Conservation (phyloP, 2,113 vertebrate genomes). For the Muscicapa adusta region DNA sequence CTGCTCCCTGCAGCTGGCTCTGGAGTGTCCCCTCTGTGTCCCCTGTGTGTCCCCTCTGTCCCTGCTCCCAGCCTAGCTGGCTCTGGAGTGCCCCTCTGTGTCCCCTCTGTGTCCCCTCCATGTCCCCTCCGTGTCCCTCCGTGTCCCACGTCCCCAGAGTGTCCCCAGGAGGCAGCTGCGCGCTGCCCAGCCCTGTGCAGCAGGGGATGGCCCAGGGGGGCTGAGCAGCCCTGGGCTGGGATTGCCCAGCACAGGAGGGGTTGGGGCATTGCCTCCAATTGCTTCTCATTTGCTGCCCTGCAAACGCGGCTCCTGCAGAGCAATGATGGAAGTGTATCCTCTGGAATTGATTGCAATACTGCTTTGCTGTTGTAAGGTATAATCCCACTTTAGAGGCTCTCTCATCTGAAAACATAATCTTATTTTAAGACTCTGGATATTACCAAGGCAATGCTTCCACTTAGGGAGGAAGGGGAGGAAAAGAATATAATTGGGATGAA, state of each 20-base stretch:
- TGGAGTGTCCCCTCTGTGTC: too few relatives aligned
- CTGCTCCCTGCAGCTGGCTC: too few relatives aligned
- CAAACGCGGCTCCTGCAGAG: not conserved
- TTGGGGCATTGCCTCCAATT: not conserved
- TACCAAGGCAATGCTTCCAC: not conserved
- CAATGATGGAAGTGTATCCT: conserved; percentile 1
- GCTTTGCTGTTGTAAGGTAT: not conserved
- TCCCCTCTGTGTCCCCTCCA: too few relatives aligned
- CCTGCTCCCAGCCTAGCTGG: too few relatives aligned
- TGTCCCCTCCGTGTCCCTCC: not conserved
- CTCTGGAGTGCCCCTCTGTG: not conserved
- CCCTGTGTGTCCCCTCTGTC: too few relatives aligned
- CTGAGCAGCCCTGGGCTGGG: not conserved
- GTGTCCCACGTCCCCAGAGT: not conserved
- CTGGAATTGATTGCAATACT: not conserved
- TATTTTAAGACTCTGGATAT: conserved; percentile 32
- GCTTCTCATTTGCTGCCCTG: not conserved
- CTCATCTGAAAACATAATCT: conserved; percentile 37
- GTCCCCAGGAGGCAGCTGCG: too few relatives aligned
- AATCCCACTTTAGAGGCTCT: conserved; percentile 19
- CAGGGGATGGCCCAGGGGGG: not conserved
- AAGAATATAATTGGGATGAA: conserved; percentile 4
- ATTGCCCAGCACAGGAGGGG: not conserved
- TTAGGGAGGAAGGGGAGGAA: not conserved
- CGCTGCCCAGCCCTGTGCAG: not conserved